Conservation (phyloP, 35 echinoderm and acorn worm genomes). For the Ophioderma brevispina region DNA sequence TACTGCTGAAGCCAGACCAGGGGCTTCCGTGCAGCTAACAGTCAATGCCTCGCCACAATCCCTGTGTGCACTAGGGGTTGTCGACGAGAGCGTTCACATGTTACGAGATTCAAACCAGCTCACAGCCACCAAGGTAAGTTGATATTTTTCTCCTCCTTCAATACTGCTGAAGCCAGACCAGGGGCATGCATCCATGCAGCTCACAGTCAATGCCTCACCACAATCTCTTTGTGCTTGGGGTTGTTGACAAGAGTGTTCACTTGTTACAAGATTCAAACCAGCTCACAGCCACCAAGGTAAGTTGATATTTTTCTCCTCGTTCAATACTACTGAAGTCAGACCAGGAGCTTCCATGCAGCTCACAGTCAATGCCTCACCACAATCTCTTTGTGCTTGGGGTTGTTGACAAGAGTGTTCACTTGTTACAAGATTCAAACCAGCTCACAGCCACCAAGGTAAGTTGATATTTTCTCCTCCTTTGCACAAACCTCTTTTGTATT, state of each 20-base stretch:
- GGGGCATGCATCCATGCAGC: conserved; percentile 33
- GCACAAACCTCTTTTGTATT: too few relatives aligned
- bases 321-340: conserved; percentile 5
- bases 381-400: conserved; percentile 82
- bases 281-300: conserved; percentile 59
- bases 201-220: conserved; percentile 48
- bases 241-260: too few relatives aligned
- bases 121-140: conserved; percentile 45
- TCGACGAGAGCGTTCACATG: conserved; percentile 75
- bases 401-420: conserved; percentile 76
- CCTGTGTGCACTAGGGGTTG: conserved; percentile 77
- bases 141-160: too few relatives aligned
- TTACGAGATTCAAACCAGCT: conserved; percentile 68
- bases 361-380: conserved; percentile 43
- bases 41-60: conserved; percentile 55
- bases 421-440: conserved; percentile 65
- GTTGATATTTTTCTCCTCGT: too few relatives aligned
- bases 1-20: conserved; percentile 6
- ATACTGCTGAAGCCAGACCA: not conserved
- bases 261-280: not conserved
- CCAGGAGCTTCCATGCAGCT: conserved; percentile 42
- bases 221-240: conserved; percentile 10
- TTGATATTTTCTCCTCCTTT: too few relatives aligned
- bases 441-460: conserved; percentile 57
- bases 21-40: conserved; percentile 34